A percentile compares a stretch with the other conserved stretches of the same genome.
These are phyloP conservation scores for Echiichthys vipera DNA, from an alignment of 2,797 vertebrate species.

Conservation along the genomic window DNA sequence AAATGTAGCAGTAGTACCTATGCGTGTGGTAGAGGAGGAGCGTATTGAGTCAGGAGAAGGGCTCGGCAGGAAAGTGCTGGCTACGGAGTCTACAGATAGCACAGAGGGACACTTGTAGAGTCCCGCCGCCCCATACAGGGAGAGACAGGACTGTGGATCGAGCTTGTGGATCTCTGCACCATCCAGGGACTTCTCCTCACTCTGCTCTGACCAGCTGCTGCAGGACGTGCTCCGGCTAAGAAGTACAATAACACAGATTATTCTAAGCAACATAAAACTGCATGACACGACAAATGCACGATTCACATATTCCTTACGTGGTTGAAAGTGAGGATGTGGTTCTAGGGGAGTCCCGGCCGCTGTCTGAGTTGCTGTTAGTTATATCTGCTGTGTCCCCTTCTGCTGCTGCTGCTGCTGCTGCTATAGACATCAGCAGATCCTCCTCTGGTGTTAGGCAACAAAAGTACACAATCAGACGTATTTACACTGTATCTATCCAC, in stretches of 20 bases:
- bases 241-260: neutral
- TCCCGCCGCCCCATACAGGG: conserved; percentile 26
- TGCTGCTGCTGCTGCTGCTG: conserved; percentile 63
- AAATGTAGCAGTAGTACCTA: no score
- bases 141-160: conserved; percentile 13
- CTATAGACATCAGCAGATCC: conserved; percentile 78
- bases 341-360: conserved; percentile 80
- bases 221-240: conserved; percentile 72
- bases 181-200: conserved; percentile 45
- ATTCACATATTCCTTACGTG: conserved; percentile 49
- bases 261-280: neutral
- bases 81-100: conserved; percentile 76
- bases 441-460: conserved; percentile 71
- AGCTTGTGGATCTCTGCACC: conserved; percentile 32
- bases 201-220: conserved; percentile 78
- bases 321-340: conserved; percentile 64
- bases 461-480: conserved; percentile 6
- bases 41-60: conserved; percentile 70
- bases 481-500: neutral
- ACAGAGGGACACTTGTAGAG: conserved; percentile 74
- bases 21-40: conserved; percentile 82
- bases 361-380: conserved; percentile 78
- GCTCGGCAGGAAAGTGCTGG: conserved; percentile 83
- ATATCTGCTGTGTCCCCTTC: conserved; percentile 50
- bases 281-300: neutral